Evolutionary conservation across 1,140 invertebrate genomes (phyloP), one percentile per base, ranked within the genome.

Genomic region (Drosophila kikkawai): DNA sequence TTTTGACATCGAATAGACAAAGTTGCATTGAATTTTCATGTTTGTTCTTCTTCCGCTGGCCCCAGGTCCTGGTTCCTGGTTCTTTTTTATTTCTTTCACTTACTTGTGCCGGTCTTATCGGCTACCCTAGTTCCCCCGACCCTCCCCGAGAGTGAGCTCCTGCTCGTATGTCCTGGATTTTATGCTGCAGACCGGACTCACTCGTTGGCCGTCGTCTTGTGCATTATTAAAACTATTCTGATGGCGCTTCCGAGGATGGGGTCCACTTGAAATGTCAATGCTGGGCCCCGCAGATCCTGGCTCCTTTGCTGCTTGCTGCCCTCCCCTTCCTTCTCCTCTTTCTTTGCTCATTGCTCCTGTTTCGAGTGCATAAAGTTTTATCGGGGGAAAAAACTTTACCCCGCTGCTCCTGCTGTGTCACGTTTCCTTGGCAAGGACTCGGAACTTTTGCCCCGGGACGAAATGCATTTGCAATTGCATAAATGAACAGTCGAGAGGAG

Each of bases 161-260:
- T 42, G 55, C 79, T 88, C 82, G 75, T 91, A 85, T 85, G 88
- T 91, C 79, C 84, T 90, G 90, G 60, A 91, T 80, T 91, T 91
- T 91, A 91, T 91, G 84, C 74, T 78, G 55, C 70, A 50, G 70
- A 81, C 70, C 67, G 64, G 67, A 68, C 64, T 70, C 67, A 70
- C 67, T 70, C 67, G 67, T 70, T 70, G 76, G 75, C 75, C 67
- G 68, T 87, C 84, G 77, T 90, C 83, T 87, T 84, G 86, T 91
- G 90, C 91, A 91, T 91, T 91, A 91, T 91, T 91, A 87, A 91
- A 91, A 91, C 75, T 91, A 71, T 86, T 82, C 69, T 80, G 82
- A 74, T 91, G 81, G 82, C 82, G 82, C 66, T 87, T 67, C 73
- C 68, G 80, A 67, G 68, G 53, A 64, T 41, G 47, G 37, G 44